Conservation (phyloP, 2,888 invertebrate genomes). For the Gnatocerus cornutus region DNA sequence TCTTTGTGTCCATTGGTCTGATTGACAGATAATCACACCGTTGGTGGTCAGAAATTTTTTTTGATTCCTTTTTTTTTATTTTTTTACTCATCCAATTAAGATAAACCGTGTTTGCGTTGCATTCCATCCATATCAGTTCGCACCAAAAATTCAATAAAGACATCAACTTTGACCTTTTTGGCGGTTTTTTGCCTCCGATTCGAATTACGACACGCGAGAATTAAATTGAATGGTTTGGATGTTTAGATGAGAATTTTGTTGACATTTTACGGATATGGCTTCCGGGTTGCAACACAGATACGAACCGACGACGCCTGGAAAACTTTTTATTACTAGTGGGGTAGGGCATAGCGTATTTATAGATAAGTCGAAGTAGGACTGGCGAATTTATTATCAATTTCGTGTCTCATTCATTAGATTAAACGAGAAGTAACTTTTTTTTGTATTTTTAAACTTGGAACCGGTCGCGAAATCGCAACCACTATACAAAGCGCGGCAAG, state of each 20-base stretch:
- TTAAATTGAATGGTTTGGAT: constrained; percentile 2
- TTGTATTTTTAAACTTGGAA: constrained; percentile 7
- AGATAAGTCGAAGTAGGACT: constrained; percentile 26
- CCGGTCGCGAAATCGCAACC: background rate
- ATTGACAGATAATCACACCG: constrained; percentile 39
- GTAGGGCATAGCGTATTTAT: constrained; percentile 26
- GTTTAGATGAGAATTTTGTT: constrained; percentile 12
- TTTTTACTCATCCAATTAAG: background rate
- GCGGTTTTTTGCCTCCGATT: constrained; percentile 14
- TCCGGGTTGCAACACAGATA: constrained; percentile 22
- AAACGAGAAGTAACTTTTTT: background rate
- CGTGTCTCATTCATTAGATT: constrained; percentile 5
- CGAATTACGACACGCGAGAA: constrained; percentile 21
- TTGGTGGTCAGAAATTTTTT: constrained; percentile 18
- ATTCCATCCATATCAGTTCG: constrained; percentile 33
- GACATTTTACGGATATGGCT: constrained; percentile 13
- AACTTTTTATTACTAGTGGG: constrained; percentile 8
- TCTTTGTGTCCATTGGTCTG: constrained; percentile 36
- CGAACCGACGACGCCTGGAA: constrained; percentile 12
- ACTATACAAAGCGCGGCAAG: no score
- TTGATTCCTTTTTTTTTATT: background rate
- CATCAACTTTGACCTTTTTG: constrained; percentile 38
- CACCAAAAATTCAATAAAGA: constrained; percentile 31
- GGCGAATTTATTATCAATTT: constrained; percentile 23
- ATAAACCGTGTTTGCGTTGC: constrained; percentile 31